phyloP scores from a whole-genome alignment of 2,888 invertebrate species.

The Griposia aprilina region DNA sequence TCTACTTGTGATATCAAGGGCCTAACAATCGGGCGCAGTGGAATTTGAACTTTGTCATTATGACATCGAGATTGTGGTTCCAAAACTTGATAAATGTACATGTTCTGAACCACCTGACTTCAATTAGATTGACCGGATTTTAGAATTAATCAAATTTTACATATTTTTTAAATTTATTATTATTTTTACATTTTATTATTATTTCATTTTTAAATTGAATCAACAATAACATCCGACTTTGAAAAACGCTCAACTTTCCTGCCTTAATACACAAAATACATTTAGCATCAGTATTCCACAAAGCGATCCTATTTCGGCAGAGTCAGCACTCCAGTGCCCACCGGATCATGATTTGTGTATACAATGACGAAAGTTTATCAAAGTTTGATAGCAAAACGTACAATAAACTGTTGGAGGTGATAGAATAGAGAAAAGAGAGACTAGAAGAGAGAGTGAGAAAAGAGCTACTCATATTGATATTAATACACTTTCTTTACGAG shows the following conservation, averaged over 20 bases:
- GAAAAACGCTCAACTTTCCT: slow-evolving; percentile 37
- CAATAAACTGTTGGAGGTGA: neutral
- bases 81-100: no score
- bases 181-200: no score
- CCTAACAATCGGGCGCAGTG: no score
- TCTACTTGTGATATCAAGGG: no score
- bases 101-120: no score
- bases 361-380: slow-evolving; percentile 54
- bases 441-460: neutral
- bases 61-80: no score
- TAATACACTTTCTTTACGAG: neutral
- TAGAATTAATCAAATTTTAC: no score
- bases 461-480: neutral
- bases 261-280: slow-evolving; percentile 32
- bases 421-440: neutral
- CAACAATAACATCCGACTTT: no score
- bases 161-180: no score
- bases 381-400: slow-evolving; percentile 39
- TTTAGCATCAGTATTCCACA: slow-evolving; percentile 75
- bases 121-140: neutral
- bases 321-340: slow-evolving; percentile 66
- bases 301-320: slow-evolving; percentile 72
- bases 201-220: no score
- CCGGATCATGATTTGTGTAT: slow-evolving; percentile 72
- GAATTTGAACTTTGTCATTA: no score